Conservation (phyloP, 53 echinoderm and acorn worm genomes). For the Mesocentrotus franciscanus region DNA sequence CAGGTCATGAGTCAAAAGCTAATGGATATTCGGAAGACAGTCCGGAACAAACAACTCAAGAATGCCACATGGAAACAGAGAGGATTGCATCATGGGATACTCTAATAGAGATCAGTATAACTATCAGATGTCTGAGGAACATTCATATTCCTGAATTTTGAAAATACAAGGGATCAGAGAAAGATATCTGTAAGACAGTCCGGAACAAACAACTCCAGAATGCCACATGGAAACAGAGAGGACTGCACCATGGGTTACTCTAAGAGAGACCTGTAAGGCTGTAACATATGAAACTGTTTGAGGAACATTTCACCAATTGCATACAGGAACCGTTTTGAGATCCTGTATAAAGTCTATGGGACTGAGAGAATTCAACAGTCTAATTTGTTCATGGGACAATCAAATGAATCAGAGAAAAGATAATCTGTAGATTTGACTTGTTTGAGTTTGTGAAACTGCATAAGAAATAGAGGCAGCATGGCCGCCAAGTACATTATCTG, state of each 20-base stretch:
- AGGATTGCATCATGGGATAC: constrained; percentile 1
- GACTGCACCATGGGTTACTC: not conserved
- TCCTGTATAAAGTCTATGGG: too few species aligned
- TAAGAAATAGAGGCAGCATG: too few species aligned
- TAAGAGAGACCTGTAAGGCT: not conserved
- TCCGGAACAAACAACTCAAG: constrained; percentile 35
- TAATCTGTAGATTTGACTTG: too few species aligned
- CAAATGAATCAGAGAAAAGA: too few species aligned
- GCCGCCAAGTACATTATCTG: too few species aligned
- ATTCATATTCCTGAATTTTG: too few species aligned
- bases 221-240: constrained; percentile 13
- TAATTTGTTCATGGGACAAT: too few species aligned
- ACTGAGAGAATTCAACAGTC: too few species aligned
- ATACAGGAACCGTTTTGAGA: too few species aligned
- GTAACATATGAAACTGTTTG: not conserved
- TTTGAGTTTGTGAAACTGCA: too few species aligned
- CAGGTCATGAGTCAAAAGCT: constrained; percentile 62
- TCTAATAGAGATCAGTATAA: not conserved
- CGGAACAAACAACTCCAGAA: not conserved
- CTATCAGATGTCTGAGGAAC: too few species aligned
- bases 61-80: constrained; percentile 50
- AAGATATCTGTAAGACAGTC: not conserved
- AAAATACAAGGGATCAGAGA: not conserved
- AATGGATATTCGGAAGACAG: constrained; percentile 55
- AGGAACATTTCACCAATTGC: not conserved